Base-by-base conservation (phyloP, 2,113 vertebrate species). In the Desmodus rotundus region DNA sequence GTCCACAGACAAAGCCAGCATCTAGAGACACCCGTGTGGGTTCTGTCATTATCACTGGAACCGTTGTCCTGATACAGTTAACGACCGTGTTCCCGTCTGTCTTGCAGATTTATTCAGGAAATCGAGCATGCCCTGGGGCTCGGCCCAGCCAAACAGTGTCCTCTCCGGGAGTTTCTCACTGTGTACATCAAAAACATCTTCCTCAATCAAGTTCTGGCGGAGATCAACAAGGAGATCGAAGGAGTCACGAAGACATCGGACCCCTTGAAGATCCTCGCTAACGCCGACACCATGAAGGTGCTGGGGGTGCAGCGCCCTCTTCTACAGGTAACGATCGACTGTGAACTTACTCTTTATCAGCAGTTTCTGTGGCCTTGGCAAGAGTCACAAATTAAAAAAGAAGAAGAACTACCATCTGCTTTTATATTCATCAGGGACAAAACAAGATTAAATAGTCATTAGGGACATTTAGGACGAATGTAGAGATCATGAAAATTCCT, bases 121-220 rank as follows among this genome's bases (percentile, higher is more conserved):
- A 99, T 99, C 14, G 99, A 99, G 97, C 97, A 98, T 0, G 99
- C 98, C 96, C 98, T 99, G 98, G 99, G 99, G 26, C 98, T 99
- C 26, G 98, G 99, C 56, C 99, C 99, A n/a, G 97, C 98, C 95
- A 99, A 99, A 95, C 99, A 99, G 98, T 99, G 99, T 93, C 99
- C 99, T 0, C 99, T 99, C 36, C 97, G 99, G 3, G 99, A 99
- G 78, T 99, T 99, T 98, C 99, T 99, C 97, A 99, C 99, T 19
- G 95, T 99, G 97, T 99, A 99, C 98, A 99, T 99, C 98, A 99
- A 99, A 84, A 99, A 99, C 97, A 99, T 99, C 97, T 99, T 99
- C 98, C 99, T 99, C 93, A 99, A 97, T 96, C 99, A 99, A 97
- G 99, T 99, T 91, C 98, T 99, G 90, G 98, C 99, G 3, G 99